Percentiles rank a stretch among this genome's conserved stretches.
These are phyloP conservation scores for Scaptomyza graminum DNA, from an alignment of 1,140 invertebrate species.

Conservation along the genomic window DNA sequence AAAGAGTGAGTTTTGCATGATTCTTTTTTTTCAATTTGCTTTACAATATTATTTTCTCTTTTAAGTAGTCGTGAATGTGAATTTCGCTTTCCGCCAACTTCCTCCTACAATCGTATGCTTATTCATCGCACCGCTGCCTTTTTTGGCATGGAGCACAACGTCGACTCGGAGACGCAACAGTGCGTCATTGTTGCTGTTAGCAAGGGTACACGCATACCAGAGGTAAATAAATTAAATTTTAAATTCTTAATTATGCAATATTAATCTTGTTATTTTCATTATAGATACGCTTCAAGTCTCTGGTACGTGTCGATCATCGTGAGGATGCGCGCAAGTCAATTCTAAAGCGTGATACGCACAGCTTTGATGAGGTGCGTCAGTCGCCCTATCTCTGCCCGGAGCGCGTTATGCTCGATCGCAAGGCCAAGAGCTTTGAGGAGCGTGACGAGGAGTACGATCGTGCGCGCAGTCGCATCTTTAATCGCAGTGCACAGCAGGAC, in stretches of 20 bases:
- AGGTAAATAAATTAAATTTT: conserved; percentile 40
- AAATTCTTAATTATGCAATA: neutral
- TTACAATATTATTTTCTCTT: too few relatives aligned
- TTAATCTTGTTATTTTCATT: neutral
- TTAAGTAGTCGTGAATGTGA: conserved; percentile 86
- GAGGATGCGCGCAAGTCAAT: conserved; percentile 91
- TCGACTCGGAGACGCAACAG: conserved; percentile 91
- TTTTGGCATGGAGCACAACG: conserved; percentile 97
- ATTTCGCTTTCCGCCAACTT: conserved; percentile 94
- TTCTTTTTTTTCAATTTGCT: too few relatives aligned
- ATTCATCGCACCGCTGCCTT: conserved; percentile 96
- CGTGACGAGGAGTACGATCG: conserved; percentile 94
- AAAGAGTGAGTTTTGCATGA: conserved; percentile 87
- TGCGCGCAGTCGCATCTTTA: conserved; percentile 91
- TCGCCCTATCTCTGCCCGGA: conserved; percentile 85
- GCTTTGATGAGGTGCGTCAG: conserved; percentile 88
- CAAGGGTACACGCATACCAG: conserved; percentile 90
- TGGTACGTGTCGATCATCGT: conserved; percentile 86
- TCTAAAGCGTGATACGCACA: conserved; percentile 91
- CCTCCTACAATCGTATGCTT: conserved; percentile 97
- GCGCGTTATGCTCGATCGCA: conserved; percentile 87
- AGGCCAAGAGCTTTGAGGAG: conserved; percentile 95
- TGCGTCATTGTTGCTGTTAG: conserved; percentile 90
- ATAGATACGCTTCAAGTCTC: conserved; percentile 86
- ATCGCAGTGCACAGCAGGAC: conserved; percentile 84